Evolutionary conservation across 2,888 invertebrate species (phyloP), one percentile per base, ranked within the genome.

Genomic region (Terebella lapidaria): DNA sequence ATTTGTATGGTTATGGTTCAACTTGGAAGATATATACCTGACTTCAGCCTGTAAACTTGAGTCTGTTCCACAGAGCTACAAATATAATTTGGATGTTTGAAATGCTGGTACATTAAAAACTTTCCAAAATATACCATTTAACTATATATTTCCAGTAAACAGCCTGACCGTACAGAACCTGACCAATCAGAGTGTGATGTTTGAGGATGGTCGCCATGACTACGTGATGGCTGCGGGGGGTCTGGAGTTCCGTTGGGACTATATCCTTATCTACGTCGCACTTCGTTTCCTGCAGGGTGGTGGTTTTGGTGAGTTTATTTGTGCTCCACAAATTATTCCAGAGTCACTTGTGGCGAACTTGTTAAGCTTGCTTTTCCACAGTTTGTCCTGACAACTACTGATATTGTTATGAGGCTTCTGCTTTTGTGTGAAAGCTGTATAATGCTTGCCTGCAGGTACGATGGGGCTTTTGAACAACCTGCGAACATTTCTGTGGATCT

Each of bases 251-350:
- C 87, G 92, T 69, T 97, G 94, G 92, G 93, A 95, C 75, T 87
- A 89, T 71, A 88, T 99, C 59, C 79, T 93, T 22, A 86, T 91
- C 59, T 96, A 92, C 78, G 92, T 92, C 26, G 83, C 82, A 1
- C 87, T 97, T 71, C 93, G 94, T 81, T 94, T 96, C 80, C 84
- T 97, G 5, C 95, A 95, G 85, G 97, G 97, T 1, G 93, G 94
- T 10, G 95, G 94, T 53, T 67, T 72, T 72, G 82, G 82, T 81
- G 63, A 61, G 62, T 57, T 5, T n/a, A n/a, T n/a, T n/a, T n/a
- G n/a, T n/a, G n/a, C 54, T 54, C 20, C 20, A 15, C 3, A 15
- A 20, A 54, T 30, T 20, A 4, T 27, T 52, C 52, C n/a, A n/a
- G 25, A 25, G 5, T 25, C n/a, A n/a, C n/a, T n/a, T n/a, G n/a